phyloP scores from a whole-genome alignment of 2,888 invertebrate genomes.

The Rhopalosiphum nymphaeae region DNA sequence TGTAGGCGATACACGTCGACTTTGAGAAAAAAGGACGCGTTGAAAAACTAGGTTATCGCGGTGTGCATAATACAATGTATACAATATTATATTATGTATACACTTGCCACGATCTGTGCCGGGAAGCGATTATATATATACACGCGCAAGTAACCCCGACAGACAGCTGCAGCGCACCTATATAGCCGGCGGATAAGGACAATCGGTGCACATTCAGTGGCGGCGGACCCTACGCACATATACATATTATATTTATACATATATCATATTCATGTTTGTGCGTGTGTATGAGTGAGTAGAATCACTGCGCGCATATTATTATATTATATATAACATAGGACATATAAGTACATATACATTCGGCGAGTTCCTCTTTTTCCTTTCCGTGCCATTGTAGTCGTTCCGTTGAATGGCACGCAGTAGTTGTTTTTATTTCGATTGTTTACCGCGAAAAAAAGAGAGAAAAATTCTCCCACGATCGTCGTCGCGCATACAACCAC shows the following conservation, averaged over 20 bases:
- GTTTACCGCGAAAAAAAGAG: conserved; percentile 22
- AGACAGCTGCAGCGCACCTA: conserved; percentile 2
- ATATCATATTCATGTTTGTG: not conserved
- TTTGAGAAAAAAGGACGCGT: not conserved
- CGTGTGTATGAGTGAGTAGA: not conserved
- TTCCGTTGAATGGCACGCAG: not conserved
- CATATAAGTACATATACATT: not conserved
- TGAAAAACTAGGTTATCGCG: not conserved
- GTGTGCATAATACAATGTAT: not conserved
- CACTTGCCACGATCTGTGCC: conserved; percentile 10
- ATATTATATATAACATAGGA: not conserved
- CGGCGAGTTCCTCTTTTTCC: not conserved
- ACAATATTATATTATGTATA: not conserved
- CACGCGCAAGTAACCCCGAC: conserved; percentile 7
- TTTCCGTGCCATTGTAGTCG: not conserved
- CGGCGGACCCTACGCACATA: not conserved
- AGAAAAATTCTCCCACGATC: conserved; percentile 58
- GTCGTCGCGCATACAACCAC: conserved; percentile 17
- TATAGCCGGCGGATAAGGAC: not conserved
- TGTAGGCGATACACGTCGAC: not conserved
- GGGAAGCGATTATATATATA: not conserved
- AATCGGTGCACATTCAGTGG: not conserved
- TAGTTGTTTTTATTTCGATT: conserved; percentile 51
- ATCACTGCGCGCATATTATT: not conserved
- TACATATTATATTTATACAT: not conserved